These are phyloP conservation scores for Gallinago stenura DNA, from an alignment of 2,797 vertebrate species.

Conservation along the genomic window DNA sequence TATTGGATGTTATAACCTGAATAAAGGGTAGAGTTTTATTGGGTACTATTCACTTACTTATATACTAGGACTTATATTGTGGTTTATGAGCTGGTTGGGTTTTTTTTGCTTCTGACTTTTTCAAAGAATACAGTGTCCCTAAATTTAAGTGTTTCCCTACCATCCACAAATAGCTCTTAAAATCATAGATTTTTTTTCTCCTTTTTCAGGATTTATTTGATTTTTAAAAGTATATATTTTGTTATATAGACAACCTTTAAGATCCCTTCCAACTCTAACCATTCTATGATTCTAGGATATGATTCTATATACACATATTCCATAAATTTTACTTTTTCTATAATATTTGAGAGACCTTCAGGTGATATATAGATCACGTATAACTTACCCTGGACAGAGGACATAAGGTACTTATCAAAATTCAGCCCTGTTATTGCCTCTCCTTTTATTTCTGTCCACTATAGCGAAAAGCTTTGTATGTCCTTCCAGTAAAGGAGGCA, in stretches of 20 bases:
- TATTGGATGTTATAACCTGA: not conserved
- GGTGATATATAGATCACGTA: not conserved
- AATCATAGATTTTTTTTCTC: not conserved
- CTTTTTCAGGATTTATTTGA: not conserved
- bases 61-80: not conserved
- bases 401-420: constrained; percentile 49
- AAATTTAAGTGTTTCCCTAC: not conserved
- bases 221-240: not conserved
- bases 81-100: not conserved
- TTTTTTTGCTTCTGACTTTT: not conserved
- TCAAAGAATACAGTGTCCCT: not conserved
- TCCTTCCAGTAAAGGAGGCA: constrained; percentile 64
- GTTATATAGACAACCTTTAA: not conserved
- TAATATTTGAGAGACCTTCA: not conserved
- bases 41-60: not conserved
- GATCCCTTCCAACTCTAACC: not conserved
- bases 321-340: not conserved
- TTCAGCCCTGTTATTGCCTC: constrained; percentile 36
- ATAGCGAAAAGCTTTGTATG: constrained; percentile 58
- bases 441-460: constrained; percentile 72
- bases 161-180: not conserved
- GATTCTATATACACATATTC: not conserved
- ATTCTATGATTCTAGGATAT: not conserved
- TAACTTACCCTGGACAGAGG: constrained; percentile 37
- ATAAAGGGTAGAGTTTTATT: not conserved